Evolutionary conservation across 1,140 invertebrate species (phyloP).

Genomic region (Monomorium pharaonis): DNA sequence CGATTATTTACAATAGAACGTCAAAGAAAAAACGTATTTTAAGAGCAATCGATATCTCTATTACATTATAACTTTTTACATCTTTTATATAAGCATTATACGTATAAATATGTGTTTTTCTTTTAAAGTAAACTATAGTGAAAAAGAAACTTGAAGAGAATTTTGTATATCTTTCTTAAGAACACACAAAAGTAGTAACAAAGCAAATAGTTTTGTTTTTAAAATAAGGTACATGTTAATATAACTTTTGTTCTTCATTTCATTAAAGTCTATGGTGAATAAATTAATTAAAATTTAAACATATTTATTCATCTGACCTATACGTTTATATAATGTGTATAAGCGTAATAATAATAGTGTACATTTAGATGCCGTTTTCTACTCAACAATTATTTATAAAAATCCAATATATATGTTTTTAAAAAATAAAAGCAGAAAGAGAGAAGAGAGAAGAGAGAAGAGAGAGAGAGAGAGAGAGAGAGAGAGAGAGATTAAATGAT

Average conservation of each 20-base stretch:
- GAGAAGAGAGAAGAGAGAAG: neutral
- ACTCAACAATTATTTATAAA: constrained; percentile 14
- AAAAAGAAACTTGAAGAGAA: neutral
- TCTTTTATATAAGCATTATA: too few relatives aligned
- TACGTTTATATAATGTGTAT: neutral
- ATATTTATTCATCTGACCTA: neutral
- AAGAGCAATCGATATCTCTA: neutral
- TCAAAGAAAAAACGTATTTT: neutral
- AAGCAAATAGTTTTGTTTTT: neutral
- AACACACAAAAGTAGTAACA: neutral
- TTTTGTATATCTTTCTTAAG: neutral
- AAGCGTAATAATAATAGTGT: neutral
- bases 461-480: neutral
- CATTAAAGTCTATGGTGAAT: neutral
- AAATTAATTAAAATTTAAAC: neutral
- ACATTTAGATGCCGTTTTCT: neutral
- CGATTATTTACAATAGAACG: constrained; percentile 8
- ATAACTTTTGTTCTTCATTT: neutral
- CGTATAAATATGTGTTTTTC: neutral
- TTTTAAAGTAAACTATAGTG: neutral
- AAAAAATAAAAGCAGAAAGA: neutral
- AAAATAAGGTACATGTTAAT: neutral
- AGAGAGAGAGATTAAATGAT: neutral
- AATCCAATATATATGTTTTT: neutral
- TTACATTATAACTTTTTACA: neutral